Evolutionary conservation across 2,797 vertebrate genomes (phyloP).

Genomic region (Glossophaga mutica): DNA sequence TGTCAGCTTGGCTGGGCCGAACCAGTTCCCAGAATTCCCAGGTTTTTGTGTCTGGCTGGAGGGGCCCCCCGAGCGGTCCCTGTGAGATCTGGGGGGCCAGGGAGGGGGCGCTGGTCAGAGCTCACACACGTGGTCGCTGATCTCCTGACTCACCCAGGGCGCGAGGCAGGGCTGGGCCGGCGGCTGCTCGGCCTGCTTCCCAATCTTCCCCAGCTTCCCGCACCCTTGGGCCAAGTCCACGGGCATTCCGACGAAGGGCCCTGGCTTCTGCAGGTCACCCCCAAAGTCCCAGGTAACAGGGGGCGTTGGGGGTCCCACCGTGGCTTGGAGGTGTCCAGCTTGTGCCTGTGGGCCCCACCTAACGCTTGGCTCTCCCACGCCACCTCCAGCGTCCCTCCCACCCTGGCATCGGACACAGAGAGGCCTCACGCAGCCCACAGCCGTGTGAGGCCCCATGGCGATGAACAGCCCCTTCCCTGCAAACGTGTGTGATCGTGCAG

Average conservation of each 20-base stretch:
- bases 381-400: background rate
- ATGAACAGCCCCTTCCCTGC: background rate
- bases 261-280: background rate
- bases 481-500: background rate
- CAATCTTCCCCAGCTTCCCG: background rate
- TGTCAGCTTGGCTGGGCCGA: background rate
- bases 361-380: background rate
- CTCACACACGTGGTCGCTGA: background rate
- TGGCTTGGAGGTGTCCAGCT: background rate
- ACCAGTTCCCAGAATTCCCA: background rate
- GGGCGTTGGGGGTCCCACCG: background rate
- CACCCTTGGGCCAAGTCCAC: background rate
- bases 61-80: background rate
- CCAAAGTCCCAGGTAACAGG: background rate
- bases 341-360: background rate
- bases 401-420: background rate
- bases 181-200: background rate
- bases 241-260: background rate
- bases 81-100: background rate
- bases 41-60: background rate
- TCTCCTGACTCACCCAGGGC: background rate
- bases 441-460: background rate
- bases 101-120: background rate
- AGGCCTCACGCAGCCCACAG: background rate
- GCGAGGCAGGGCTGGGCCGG: background rate